Percentiles rank a stretch among this genome's conserved stretches.
Conservation (phyloP, 2,888 invertebrate genomes). For the Erannis defoliaria region DNA sequence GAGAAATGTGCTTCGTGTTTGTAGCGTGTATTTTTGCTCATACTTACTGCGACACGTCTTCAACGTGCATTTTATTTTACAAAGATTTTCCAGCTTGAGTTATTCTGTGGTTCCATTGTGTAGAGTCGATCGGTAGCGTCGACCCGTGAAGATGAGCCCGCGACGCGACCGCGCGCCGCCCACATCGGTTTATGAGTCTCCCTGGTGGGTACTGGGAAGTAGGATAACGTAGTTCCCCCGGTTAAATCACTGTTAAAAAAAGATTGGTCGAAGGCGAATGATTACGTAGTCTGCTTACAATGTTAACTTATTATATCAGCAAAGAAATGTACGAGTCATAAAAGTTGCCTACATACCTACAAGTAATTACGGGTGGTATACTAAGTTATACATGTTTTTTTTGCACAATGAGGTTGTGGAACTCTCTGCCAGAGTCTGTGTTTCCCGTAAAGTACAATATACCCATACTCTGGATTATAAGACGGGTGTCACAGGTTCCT, state of each 20-base stretch:
- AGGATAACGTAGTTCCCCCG: conserved; percentile 24
- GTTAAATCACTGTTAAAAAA: conserved; percentile 5
- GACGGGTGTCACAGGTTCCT: too few species aligned
- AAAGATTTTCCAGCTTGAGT: too few species aligned
- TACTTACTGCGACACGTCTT: background rate
- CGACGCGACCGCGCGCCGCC: conserved; percentile 72
- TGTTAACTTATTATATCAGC: background rate
- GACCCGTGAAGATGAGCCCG: conserved; percentile 54
- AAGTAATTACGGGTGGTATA: too few species aligned
- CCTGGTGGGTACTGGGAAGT: conserved; percentile 55
- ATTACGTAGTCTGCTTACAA: background rate
- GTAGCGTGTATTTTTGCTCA: background rate
- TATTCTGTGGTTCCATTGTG: conserved; percentile 51
- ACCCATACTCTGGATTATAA: too few species aligned
- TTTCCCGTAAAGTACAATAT: too few species aligned
- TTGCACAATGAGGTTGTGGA: too few species aligned
- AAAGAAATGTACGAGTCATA: too few species aligned
- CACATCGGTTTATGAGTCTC: conserved; percentile 73
- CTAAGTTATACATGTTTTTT: too few species aligned
- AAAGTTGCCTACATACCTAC: too few species aligned
- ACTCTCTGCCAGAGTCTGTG: too few species aligned
- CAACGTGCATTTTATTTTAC: background rate
- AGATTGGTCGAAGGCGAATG: background rate
- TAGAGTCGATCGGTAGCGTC: conserved; percentile 47
- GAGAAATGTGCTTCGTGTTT: background rate